Evolutionary conservation across 2,113 vertebrate genomes (phyloP).

Genomic region (Pteruthius melanotis): DNA sequence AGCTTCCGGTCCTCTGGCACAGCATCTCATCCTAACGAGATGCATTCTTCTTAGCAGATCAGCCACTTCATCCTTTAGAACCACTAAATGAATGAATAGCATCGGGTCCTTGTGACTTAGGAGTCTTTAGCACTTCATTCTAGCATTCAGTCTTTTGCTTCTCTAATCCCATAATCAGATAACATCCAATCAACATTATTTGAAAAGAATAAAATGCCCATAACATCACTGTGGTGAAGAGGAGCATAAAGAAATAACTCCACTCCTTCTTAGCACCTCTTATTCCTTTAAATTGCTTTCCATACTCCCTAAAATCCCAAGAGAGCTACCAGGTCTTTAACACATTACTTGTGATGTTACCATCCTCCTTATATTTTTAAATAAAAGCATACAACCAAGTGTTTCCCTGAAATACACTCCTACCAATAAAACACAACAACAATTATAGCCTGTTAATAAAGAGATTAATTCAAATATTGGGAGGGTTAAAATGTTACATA

Average conservation of each 20-base stretch:
- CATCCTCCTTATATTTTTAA: not conserved
- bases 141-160: not conserved
- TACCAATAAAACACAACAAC: not conserved
- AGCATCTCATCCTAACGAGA: not conserved
- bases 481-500: not conserved
- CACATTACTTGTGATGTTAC: not conserved
- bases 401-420: not conserved
- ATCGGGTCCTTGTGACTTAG: not conserved
- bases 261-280: not conserved
- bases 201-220: not conserved
- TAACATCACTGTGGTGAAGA: not conserved
- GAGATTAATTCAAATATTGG: not conserved
- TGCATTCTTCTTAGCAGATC: not conserved
- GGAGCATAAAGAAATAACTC: not conserved
- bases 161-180: not conserved
- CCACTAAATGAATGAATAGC: not conserved
- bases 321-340: not conserved
- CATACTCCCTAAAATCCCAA: not conserved
- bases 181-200: not conserved
- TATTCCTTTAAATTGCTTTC: not conserved
- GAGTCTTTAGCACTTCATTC: not conserved
- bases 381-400: not conserved
- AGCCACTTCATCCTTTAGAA: constrained; percentile 24
- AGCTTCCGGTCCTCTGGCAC: not conserved
- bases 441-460: not conserved